phyloP scores from a whole-genome alignment of 2,797 vertebrate genomes.

The Galago senegalensis region DNA sequence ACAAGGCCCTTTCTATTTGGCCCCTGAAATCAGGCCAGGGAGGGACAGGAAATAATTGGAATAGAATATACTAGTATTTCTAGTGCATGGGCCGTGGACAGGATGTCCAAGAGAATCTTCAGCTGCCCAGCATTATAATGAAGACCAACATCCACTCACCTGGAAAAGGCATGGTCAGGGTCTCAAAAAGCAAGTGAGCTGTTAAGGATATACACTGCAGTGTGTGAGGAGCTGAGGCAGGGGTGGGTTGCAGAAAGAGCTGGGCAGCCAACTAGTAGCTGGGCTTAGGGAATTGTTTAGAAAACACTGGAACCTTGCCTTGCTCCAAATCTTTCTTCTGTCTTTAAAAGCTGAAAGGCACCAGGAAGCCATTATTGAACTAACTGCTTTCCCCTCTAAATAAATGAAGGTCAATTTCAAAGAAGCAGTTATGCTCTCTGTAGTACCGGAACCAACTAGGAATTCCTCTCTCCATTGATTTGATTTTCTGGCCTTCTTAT shows the following conservation, averaged over 20 bases:
- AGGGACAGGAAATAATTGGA: slow-evolving; percentile 67
- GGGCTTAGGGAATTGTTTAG: slow-evolving; percentile 74
- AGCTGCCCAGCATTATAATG: neutral
- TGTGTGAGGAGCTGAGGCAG: no score
- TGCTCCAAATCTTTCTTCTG: slow-evolving; percentile 77
- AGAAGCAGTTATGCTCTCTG: slow-evolving; percentile 73
- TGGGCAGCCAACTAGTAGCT: slow-evolving; percentile 67
- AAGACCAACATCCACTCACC: neutral
- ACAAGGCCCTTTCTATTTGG: slow-evolving; percentile 79
- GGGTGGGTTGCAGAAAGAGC: neutral
- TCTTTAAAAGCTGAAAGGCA: slow-evolving; percentile 85
- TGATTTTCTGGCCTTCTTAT: slow-evolving; percentile 45
- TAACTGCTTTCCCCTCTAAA: slow-evolving; percentile 80
- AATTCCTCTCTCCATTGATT: neutral
- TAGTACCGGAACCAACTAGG: slow-evolving; percentile 47
- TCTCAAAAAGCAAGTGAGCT: neutral
- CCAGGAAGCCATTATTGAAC: slow-evolving; percentile 82
- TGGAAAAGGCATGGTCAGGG: slow-evolving; percentile 13
- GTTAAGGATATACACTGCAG: neutral
- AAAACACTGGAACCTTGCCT: slow-evolving; percentile 85
- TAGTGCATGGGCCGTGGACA: neutral
- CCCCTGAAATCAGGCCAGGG: slow-evolving; percentile 65
- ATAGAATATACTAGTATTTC: slow-evolving; percentile 69
- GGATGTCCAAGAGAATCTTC: slow-evolving; percentile 33
- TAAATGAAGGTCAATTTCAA: slow-evolving; percentile 84